These are phyloP conservation scores for Lasioglossum pauxillum DNA, from an alignment of 2,888 invertebrate species.

Conservation along the genomic window DNA sequence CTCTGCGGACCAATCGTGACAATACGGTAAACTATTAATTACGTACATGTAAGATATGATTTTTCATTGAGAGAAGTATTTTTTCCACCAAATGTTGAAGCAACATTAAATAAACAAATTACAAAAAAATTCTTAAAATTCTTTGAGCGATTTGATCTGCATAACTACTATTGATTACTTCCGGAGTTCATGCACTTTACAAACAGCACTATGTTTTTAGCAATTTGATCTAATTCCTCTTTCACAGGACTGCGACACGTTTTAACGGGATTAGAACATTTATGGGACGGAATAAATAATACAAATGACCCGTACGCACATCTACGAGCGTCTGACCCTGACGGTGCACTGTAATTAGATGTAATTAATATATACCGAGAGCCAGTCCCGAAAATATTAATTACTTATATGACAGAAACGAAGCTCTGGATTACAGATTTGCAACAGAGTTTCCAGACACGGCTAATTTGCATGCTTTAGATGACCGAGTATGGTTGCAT, in stretches of 20 bases:
- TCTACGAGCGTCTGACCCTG: not conserved
- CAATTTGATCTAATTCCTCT: not conserved
- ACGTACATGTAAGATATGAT: not conserved
- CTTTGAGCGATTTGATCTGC: too few species aligned
- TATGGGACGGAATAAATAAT: not conserved
- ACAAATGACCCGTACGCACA: not conserved
- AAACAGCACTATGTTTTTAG: not conserved
- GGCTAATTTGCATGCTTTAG: slow-evolving; percentile 7
- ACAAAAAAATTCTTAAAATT: too few species aligned
- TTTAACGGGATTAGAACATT: not conserved
- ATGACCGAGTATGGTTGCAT: not conserved
- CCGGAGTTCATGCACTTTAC: not conserved
- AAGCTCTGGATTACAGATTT: not conserved
- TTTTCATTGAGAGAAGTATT: not conserved
- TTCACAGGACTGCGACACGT: not conserved
- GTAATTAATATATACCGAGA: not conserved
- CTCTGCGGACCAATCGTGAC: not conserved
- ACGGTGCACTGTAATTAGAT: not conserved
- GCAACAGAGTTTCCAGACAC: not conserved
- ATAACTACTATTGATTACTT: not conserved
- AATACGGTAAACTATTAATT: not conserved
- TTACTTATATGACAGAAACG: not conserved
- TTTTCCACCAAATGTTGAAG: too few species aligned
- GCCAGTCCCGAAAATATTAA: not conserved
- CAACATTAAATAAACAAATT: too few species aligned